Evolutionary conservation across 2,113 vertebrate species (phyloP).

Genomic region (Smithornis capensis): DNA sequence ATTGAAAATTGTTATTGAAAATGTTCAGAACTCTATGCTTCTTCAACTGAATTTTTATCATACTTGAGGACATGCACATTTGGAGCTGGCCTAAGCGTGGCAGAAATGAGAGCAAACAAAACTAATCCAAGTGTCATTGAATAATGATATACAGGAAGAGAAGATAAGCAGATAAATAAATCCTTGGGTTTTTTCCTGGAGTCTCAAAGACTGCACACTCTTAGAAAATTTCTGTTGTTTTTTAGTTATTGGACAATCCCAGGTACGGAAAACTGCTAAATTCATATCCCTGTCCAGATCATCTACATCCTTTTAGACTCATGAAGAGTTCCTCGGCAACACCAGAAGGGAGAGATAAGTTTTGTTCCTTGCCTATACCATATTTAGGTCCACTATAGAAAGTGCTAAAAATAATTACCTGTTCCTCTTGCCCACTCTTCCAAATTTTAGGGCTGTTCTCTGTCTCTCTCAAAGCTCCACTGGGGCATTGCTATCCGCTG

Average conservation of each 20-base stretch:
- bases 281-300: neutral
- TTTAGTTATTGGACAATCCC: neutral
- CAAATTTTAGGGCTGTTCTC: neutral
- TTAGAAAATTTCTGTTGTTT: neutral
- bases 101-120: constrained; percentile 29
- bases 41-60: neutral
- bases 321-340: neutral
- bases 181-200: neutral
- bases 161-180: constrained; percentile 19
- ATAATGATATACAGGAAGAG: neutral
- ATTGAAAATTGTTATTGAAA: neutral
- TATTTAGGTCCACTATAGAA: neutral
- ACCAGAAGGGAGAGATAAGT: neutral
- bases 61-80: neutral
- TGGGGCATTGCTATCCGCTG: neutral
- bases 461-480: neutral
- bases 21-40: neutral
- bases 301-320: neutral
- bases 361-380: neutral
- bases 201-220: neutral
- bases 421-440: neutral
- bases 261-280: neutral
- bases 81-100: neutral
- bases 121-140: neutral
- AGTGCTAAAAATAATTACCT: neutral